These are phyloP conservation scores for Pangasius macronema DNA, from an alignment of 2,797 vertebrate species.

Conservation along the genomic window DNA sequence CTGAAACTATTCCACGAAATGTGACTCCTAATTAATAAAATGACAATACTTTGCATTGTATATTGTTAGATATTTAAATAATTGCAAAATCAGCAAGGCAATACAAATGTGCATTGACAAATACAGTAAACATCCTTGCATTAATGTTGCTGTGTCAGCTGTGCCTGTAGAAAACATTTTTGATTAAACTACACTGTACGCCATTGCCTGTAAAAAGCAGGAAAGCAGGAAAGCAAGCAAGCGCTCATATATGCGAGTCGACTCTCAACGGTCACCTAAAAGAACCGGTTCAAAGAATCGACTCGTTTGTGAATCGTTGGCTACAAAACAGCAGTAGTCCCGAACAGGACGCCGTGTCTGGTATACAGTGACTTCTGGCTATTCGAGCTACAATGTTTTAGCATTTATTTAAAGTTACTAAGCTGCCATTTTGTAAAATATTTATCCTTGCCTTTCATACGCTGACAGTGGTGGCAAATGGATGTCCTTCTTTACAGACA, in stretches of 20 bases:
- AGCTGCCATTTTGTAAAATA: not conserved
- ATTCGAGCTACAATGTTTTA: no score
- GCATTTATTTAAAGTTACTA: not conserved
- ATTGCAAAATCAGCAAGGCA: not conserved
- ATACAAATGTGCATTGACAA: not conserved
- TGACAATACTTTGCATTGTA: not conserved
- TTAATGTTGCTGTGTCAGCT: not conserved
- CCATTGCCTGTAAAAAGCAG: not conserved
- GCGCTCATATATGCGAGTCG: no score
- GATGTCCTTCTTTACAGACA: slow-evolving; percentile 18
- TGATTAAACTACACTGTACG: not conserved
- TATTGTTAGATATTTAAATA: not conserved
- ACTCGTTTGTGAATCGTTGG: not conserved
- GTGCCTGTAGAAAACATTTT: not conserved
- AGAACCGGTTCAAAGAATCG: not conserved
- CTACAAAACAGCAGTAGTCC: not conserved
- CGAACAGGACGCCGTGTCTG: not conserved
- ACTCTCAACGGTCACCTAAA: not conserved
- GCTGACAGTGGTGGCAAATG: slow-evolving; percentile 43
- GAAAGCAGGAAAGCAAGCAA: not conserved
- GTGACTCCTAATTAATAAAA: not conserved
- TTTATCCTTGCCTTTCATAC: slow-evolving; percentile 40
- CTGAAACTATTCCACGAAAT: not conserved
- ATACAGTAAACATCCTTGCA: not conserved
- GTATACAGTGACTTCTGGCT: no score